A percentile compares a stretch with the other conserved stretches of the same genome.
Evolutionary conservation across 2,888 invertebrate species (phyloP).

Genomic region (Hedya salicella): DNA sequence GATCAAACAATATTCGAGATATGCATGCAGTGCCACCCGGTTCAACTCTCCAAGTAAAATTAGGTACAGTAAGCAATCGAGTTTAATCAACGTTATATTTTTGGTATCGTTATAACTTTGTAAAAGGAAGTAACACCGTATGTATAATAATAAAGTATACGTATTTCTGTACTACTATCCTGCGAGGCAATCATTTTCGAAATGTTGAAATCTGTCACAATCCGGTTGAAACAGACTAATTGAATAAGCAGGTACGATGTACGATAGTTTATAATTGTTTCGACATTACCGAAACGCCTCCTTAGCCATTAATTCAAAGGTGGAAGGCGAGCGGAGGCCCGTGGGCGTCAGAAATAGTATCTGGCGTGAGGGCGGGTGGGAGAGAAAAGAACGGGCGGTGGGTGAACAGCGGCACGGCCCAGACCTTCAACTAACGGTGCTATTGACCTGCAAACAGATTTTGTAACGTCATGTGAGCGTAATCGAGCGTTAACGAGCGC

Average conservation of each 20-base stretch:
- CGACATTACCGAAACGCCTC: slow-evolving; percentile 5
- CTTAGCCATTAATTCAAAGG: slow-evolving; percentile 1
- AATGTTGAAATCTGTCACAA: no score
- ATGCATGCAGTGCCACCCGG: slow-evolving; percentile 27
- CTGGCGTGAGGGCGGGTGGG: slow-evolving; percentile 50
- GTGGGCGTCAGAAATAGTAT: slow-evolving; percentile 39
- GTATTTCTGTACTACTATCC: no score
- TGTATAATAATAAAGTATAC: no score
- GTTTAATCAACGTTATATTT: slow-evolving; percentile 15
- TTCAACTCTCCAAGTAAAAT: slow-evolving; percentile 8
- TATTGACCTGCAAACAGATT: slow-evolving; percentile 68
- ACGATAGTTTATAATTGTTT: slow-evolving; percentile 13
- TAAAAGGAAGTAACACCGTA: no score
- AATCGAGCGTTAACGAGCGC: slow-evolving; percentile 54
- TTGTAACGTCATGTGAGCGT: slow-evolving; percentile 54
- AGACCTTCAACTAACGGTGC: slow-evolving; percentile 72
- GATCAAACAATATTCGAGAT: slow-evolving; percentile 20
- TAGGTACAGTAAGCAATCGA: background rate
- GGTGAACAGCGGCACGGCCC: slow-evolving; percentile 55
- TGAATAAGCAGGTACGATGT: no score
- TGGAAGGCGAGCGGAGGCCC: slow-evolving; percentile 38
- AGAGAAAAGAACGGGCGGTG: slow-evolving; percentile 52
- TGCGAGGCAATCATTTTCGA: no score
- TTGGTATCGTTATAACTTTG: background rate
- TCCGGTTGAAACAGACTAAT: no score